Conservation (phyloP, 1,140 invertebrate genomes). For the Charaxes varanes region DNA sequence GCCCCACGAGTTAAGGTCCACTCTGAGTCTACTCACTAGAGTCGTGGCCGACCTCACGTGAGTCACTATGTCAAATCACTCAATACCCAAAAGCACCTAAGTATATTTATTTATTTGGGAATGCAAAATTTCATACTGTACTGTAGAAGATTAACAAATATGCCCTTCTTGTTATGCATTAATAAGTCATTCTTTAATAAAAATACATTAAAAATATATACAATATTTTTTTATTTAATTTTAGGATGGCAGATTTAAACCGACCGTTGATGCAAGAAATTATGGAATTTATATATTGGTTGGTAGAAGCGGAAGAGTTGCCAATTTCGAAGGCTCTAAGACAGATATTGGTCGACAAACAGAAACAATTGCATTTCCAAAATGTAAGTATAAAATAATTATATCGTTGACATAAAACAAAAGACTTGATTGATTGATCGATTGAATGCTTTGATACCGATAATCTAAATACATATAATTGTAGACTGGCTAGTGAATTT, state of each 20-base stretch:
- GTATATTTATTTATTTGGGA: no score
- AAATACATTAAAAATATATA: no score
- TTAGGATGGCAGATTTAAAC: constrained; percentile 88
- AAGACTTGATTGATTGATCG: not conserved
- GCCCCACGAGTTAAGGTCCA: constrained; percentile 83
- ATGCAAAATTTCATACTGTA: no score
- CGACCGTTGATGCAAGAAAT: constrained; percentile 82
- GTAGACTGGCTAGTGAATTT: no score
- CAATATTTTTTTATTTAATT: constrained; percentile 11
- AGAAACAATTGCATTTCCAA: constrained; percentile 79
- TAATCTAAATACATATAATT: no score
- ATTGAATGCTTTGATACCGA: not conserved
- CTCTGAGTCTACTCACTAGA: constrained; percentile 87
- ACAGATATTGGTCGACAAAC: constrained; percentile 93
- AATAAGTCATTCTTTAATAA: no score
- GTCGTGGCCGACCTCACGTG: constrained; percentile 96
- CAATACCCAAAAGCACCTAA: no score
- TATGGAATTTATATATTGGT: constrained; percentile 93
- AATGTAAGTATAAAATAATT: constrained; percentile 36
- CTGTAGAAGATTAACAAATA: no score
- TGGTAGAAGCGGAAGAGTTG: constrained; percentile 89
- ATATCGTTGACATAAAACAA: not conserved
- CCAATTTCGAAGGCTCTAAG: constrained; percentile 91
- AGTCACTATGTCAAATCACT: no score
- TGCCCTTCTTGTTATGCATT: no score